Evolutionary conservation across 2,797 vertebrate species (phyloP), one percentile per base, ranked within the genome.

Genomic region (Alauda arvensis): DNA sequence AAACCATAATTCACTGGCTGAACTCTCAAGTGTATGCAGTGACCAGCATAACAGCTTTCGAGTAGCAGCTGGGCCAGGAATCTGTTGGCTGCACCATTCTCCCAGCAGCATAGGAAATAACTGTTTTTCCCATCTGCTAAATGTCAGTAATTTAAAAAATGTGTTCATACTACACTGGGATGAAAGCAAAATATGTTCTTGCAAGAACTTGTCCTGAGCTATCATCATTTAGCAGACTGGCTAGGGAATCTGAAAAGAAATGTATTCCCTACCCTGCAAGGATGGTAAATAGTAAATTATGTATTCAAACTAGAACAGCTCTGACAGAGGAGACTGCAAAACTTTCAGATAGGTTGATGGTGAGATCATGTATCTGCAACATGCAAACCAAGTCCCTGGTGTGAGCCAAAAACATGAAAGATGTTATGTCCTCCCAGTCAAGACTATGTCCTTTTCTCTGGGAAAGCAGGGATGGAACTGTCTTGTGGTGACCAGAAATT

Each of bases 1-100:
- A 96, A 94, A 89, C 86, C 72, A 31, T 52, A 90, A 79, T 72
- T 92, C 85, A 78, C 71, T 93, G 92, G 83, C 61, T 94, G 80
- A 90, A 94, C 85, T 77, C 75, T 91, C 63, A 70, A 89, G 45
- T 39, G 66, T 46, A 67, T 77, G 90, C 87, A 82, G 71, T 3
- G 26, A 92, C 56, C 82, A 82, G 77, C 3, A 8, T 71, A 92
- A 82, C 37, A 87, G 55, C 91, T 84, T 92, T 76, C 85, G 76
- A 76, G 65, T 46, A 93, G 82, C 91, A 93, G 79, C 91, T 74
- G 90, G 76, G 74, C 49, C 74, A 83, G 84, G 67, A 93, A 88
- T 86, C 84, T 83, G 37, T 59, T 92, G 77, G 83, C 88, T 71
- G 68, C 51, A 33, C 43, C 26, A 14, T 55, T 83, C 61, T 83